phyloP scores from a whole-genome alignment of 2,888 invertebrate species.

The Acanthosepion lycidas region DNA sequence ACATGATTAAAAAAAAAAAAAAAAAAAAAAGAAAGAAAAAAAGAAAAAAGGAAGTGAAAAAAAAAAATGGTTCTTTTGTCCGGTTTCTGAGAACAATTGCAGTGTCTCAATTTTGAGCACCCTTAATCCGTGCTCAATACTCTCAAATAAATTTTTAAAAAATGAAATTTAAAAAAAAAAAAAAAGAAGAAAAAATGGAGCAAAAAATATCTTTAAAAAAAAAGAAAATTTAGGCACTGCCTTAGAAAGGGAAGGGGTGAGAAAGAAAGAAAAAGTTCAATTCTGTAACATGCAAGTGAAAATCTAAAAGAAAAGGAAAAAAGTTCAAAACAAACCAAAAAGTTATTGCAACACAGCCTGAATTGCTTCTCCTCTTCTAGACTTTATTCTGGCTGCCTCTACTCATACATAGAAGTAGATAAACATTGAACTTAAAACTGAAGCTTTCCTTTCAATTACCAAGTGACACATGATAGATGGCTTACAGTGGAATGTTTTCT shows the following conservation, averaged over 20 bases:
- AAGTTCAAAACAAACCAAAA: not conserved
- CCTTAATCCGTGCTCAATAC: not conserved
- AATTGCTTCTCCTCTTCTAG: not conserved
- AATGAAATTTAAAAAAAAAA: not conserved
- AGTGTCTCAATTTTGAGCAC: not conserved
- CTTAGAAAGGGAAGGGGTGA: constrained; percentile 20
- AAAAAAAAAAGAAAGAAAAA: no score
- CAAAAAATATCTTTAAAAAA: not conserved
- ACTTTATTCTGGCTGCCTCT: not conserved
- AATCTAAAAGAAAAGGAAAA: not conserved
- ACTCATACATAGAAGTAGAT: not conserved
- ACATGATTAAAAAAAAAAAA: not conserved
- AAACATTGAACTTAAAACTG: not conserved
- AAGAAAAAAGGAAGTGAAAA: not conserved
- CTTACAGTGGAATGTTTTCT: not conserved
- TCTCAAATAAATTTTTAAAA: not conserved
- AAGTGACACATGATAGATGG: not conserved
- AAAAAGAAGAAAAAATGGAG: not conserved
- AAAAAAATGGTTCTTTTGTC: not conserved
- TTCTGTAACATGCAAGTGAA: not conserved
- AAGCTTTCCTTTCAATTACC: constrained; percentile 8
- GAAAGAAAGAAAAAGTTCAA: not conserved
- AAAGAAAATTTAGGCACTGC: not conserved
- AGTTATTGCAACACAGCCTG: not conserved
- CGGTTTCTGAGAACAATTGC: constrained; percentile 5